A percentile compares a stretch with the other conserved stretches of the same genome.
Conservation (phyloP, 2,113 vertebrate genomes). For the Serilophus lunatus region DNA sequence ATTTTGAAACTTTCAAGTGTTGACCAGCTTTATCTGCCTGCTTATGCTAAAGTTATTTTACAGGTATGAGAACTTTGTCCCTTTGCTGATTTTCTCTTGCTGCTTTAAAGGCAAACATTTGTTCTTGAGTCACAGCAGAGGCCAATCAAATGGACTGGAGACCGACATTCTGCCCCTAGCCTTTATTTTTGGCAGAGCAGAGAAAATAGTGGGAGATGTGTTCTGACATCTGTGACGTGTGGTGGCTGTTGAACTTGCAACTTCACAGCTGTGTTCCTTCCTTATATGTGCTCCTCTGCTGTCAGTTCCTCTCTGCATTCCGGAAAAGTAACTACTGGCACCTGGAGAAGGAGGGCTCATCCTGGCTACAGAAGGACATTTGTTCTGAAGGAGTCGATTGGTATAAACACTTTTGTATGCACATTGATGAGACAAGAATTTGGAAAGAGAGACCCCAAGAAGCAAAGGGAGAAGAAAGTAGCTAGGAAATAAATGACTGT, state of each 20-base stretch:
- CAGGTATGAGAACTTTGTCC: not conserved
- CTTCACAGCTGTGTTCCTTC: not conserved
- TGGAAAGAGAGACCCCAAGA: not conserved
- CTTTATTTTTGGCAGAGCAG: not conserved
- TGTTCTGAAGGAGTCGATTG: not conserved
- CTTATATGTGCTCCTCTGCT: not conserved
- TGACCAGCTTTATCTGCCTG: not conserved
- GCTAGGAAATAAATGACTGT: not conserved
- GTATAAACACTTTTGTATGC: not conserved
- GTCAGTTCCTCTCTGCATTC: not conserved
- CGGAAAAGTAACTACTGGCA: not conserved
- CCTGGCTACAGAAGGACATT: not conserved
- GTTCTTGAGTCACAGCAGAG: not conserved
- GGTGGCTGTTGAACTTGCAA: not conserved
- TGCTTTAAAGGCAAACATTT: not conserved
- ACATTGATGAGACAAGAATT: not conserved
- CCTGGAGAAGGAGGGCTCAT: not conserved
- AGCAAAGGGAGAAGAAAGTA: not conserved
- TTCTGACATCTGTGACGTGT: not conserved
- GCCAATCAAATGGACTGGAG: not conserved
- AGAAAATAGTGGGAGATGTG: not conserved
- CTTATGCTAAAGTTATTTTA: not conserved
- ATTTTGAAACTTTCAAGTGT: not conserved
- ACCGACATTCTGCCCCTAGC: not conserved
- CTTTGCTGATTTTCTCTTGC: not conserved